Conservation (phyloP, 2,797 vertebrate genomes). For the Xiphophorus birchmanni region DNA sequence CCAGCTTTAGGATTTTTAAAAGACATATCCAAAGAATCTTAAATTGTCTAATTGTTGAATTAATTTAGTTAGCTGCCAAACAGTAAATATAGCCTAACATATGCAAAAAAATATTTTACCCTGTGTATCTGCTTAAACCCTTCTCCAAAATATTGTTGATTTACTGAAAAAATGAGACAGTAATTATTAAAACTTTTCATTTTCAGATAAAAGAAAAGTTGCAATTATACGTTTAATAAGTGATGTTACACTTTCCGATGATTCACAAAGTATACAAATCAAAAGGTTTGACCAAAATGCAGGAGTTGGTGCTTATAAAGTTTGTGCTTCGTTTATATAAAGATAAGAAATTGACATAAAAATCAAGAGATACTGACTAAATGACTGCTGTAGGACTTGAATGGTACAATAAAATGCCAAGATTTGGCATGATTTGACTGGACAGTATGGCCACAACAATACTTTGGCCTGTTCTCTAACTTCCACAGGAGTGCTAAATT, state of each 20-base stretch:
- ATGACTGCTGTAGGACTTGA: neutral
- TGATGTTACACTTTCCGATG: neutral
- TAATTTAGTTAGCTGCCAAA: neutral
- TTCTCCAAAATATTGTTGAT: neutral
- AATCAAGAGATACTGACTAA: neutral
- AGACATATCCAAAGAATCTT: neutral
- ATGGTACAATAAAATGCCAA: conserved; percentile 20
- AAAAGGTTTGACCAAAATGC: neutral
- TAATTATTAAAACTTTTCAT: neutral
- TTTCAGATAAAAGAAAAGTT: neutral
- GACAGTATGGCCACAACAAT: conserved; percentile 27
- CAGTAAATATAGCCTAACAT: neutral
- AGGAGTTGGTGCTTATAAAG: neutral
- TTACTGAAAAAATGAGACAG: neutral
- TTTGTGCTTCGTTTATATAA: neutral
- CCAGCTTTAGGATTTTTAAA: no score
- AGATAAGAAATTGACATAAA: neutral
- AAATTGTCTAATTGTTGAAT: neutral
- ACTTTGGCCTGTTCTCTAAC: conserved; percentile 49
- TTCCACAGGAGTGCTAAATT: conserved; percentile 53
- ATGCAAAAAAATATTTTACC: neutral
- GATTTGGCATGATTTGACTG: conserved; percentile 35
- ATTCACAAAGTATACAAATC: neutral
- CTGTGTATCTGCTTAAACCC: neutral
- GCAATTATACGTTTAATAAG: neutral